A percentile compares a stretch with the other conserved stretches of the same genome.
Conservation (phyloP, 1,140 invertebrate genomes). For the Ptiloglossa arizonensis region DNA sequence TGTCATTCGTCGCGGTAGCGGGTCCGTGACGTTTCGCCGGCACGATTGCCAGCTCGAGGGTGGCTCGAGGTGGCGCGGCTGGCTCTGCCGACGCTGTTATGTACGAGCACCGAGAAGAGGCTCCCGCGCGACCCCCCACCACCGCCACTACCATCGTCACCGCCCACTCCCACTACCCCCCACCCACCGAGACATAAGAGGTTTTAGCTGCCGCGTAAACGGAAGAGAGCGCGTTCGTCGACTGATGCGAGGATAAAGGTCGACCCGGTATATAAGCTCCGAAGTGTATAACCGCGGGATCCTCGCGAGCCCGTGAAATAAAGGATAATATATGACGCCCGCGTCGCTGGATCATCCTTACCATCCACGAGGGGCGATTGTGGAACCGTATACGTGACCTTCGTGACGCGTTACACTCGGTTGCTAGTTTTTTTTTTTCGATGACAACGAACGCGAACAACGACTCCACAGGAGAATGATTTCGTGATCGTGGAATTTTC, state of each 20-base stretch:
- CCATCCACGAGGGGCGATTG: constrained; percentile 5
- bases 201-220: constrained; percentile 44
- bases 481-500: too few relatives aligned
- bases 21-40: constrained; percentile 43
- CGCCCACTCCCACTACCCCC: too few relatives aligned
- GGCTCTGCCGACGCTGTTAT: constrained; percentile 28
- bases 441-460: too few relatives aligned
- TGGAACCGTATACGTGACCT: too few relatives aligned
- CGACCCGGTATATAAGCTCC: constrained; percentile 8
- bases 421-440: too few relatives aligned
- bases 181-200: constrained; percentile 27
- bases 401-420: too few relatives aligned
- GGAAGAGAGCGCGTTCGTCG: constrained; percentile 39
- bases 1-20: constrained; percentile 47
- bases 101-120: constrained; percentile 10
- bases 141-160: too few relatives aligned
- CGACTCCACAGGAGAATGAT: too few relatives aligned
- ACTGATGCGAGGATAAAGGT: constrained; percentile 45
- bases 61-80: constrained; percentile 32
- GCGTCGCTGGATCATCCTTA: not conserved
- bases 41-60: constrained; percentile 37
- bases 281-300: constrained; percentile 27
- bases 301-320: constrained; percentile 16
- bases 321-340: constrained; percentile 31
- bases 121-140: not conserved